Percentiles rank a stretch among this genome's conserved stretches.
phyloP scores from a whole-genome alignment of 1,140 invertebrate genomes.

The Phymastichus coffea region DNA sequence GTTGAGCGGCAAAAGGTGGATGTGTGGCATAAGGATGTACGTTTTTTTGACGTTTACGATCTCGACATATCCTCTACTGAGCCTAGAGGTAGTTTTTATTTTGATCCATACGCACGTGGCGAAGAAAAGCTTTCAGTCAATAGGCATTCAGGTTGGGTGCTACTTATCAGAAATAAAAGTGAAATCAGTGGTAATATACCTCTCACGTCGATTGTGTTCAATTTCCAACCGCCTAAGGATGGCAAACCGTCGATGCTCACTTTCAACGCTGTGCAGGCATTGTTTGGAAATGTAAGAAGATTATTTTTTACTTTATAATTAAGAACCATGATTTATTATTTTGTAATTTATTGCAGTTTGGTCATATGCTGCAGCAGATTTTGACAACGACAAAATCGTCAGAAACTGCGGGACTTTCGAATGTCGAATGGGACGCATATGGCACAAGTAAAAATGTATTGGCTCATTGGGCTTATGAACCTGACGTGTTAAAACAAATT shows the following conservation, averaged over 20 bases:
- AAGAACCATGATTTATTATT: background rate
- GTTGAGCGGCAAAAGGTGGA: slow-evolving; percentile 63
- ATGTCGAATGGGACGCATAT: slow-evolving; percentile 89
- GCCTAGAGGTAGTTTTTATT: slow-evolving; percentile 77
- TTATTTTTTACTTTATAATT: slow-evolving; percentile 21
- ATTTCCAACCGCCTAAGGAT: slow-evolving; percentile 69
- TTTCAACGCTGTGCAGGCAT: slow-evolving; percentile 70
- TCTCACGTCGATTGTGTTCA: slow-evolving; percentile 78
- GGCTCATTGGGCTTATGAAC: slow-evolving; percentile 75
- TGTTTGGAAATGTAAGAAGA: slow-evolving; percentile 72
- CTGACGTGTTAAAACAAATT: slow-evolving; percentile 66
- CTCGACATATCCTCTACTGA: slow-evolving; percentile 59
- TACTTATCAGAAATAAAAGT: slow-evolving; percentile 69
- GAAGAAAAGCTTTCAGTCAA: slow-evolving; percentile 63
- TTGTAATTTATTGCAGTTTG: slow-evolving; percentile 62
- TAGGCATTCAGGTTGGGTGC: slow-evolving; percentile 67
- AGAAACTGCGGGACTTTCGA: slow-evolving; percentile 81
- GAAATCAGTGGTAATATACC: slow-evolving; percentile 63
- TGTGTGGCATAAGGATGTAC: slow-evolving; percentile 84
- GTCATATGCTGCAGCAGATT: slow-evolving; percentile 78
- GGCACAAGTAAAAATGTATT: slow-evolving; percentile 79
- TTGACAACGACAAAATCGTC: slow-evolving; percentile 76
- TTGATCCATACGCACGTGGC: slow-evolving; percentile 76
- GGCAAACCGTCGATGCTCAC: slow-evolving; percentile 71
- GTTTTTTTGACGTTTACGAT: slow-evolving; percentile 80